phyloP scores from a whole-genome alignment of 2,888 invertebrate genomes.

The Diabrotica balteata region DNA sequence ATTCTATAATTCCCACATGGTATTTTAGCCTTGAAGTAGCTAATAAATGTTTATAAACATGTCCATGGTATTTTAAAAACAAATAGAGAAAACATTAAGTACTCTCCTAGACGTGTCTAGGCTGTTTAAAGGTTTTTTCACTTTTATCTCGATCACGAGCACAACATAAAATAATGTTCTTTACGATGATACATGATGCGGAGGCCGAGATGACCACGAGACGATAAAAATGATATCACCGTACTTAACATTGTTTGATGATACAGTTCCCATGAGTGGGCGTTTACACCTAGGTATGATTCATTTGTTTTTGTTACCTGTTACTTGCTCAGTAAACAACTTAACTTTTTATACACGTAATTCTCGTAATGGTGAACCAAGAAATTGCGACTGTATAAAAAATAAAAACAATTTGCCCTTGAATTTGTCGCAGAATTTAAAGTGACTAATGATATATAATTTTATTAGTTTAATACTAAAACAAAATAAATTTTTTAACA shows the following conservation, averaged over 20 bases:
- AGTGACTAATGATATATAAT: no score
- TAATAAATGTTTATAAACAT: no score
- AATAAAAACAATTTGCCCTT: neutral
- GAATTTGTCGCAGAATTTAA: neutral
- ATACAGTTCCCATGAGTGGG: neutral
- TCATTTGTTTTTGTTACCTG: constrained; percentile 1
- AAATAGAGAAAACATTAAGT: no score
- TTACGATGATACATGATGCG: neutral
- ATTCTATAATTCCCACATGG: no score
- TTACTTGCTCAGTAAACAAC: neutral
- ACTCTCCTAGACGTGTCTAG: neutral
- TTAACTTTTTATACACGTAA: neutral
- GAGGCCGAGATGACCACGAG: neutral
- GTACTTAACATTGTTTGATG: neutral
- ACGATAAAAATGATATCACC: neutral
- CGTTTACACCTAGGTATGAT: neutral
- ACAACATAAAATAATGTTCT: neutral
- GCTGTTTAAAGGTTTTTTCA: neutral
- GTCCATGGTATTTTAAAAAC: no score
- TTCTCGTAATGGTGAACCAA: neutral
- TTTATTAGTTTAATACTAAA: no score
- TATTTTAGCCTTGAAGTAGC: no score
- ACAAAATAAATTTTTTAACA: no score
- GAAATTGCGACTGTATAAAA: neutral
- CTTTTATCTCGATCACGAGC: neutral